These are phyloP conservation scores for Paguma larvata DNA, from an alignment of 2,797 vertebrate species.

Conservation along the genomic window DNA sequence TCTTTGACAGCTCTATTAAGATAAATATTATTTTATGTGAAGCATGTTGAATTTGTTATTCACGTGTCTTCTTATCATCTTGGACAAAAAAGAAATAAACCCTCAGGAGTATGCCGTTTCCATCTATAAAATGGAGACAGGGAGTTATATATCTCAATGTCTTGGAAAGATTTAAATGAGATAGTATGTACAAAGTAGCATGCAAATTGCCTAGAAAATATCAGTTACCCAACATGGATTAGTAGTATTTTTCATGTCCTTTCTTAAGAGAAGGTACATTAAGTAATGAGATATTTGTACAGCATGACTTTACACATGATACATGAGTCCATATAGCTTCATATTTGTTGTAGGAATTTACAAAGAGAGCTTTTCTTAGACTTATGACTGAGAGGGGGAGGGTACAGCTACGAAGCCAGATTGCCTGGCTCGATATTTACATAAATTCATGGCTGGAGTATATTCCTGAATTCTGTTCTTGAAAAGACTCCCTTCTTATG, in stretches of 20 bases:
- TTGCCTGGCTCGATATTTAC: background rate
- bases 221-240: background rate
- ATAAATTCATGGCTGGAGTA: background rate
- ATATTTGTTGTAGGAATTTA: conserved; percentile 1
- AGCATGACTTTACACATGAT: background rate
- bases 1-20: conserved; percentile 25
- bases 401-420: background rate
- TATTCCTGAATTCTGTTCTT: background rate
- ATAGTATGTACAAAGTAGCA: background rate
- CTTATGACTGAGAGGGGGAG: background rate
- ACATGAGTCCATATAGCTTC: background rate
- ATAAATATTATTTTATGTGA: conserved; percentile 25
- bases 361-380: background rate
- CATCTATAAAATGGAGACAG: conserved; percentile 25
- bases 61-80: conserved; percentile 1
- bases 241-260: background rate
- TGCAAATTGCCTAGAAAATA: background rate
- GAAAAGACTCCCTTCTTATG: background rate
- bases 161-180: conserved; percentile 6
- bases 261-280: background rate
- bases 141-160: background rate
- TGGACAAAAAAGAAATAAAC: conserved; percentile 35
- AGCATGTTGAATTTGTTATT: conserved; percentile 49
- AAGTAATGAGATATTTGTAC: background rate
- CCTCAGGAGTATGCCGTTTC: background rate